Evolutionary conservation across 2,797 vertebrate genomes (phyloP), one percentile per base, ranked within the genome.

Genomic region (Hippopotamyrus pictus): DNA sequence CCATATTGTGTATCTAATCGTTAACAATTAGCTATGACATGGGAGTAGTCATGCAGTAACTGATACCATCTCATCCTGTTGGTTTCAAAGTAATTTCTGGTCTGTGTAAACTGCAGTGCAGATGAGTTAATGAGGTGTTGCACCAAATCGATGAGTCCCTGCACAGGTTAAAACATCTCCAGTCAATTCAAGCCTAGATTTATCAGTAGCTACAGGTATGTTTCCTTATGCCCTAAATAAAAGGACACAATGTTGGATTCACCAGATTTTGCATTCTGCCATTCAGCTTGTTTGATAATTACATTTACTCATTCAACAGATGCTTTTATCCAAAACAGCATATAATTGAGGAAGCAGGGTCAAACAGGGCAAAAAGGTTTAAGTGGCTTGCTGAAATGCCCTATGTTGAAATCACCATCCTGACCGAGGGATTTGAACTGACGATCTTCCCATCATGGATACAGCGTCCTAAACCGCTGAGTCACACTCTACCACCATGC

Each of bases 21-120:
- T 82, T 82, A 82, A 82, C 76, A 82, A 82, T 82, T 82, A 44
- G 76, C 41, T 82, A 82, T 44, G 76, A 82, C 41, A 82, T 46
- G 37, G 17, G 37, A 41, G 6, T 79, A 79, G 41, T n/a, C 7
- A 1, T 37, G 14, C 29, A 44, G 37, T 46, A 1, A 46, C 41
- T 82, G 76, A 82, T 44, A 46, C 41, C 37, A 46, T 82, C 41
- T 82, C 76, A 82, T 82, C 19, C 17, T 22, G 41, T 82, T 22
- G 37, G 73, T 44, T 79, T n/a, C 73, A 46, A 46, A 44, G 37
- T 46, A 44, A 37, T 82, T 82, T 82, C 76, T 82, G 7, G 1
- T 44, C 41, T 46, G 76, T 44, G 37, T 9, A 82, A 82, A 46
- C 76, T 41, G 19, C 76, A 44, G 17, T 82, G 1, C 14, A 44